A percentile compares a stretch with the other conserved stretches of the same genome.
Evolutionary conservation across 2,888 invertebrate genomes (phyloP).

Genomic region (Brassicogethes aeneus): DNA sequence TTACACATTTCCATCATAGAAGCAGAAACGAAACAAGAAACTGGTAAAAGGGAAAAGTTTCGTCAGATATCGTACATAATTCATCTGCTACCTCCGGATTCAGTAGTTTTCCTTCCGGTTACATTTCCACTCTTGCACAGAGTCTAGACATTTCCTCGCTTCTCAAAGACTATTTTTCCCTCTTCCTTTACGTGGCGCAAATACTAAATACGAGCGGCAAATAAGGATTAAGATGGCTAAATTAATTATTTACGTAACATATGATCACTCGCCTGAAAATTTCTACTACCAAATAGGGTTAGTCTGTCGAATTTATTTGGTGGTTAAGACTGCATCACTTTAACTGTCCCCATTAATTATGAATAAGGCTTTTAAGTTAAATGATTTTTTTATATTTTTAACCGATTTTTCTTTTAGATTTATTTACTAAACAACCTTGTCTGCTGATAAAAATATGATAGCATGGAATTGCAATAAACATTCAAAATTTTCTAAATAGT

Average conservation of each 20-base stretch:
- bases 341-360: too few relatives aligned
- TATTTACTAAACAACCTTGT: too few relatives aligned
- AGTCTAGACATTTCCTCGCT: slow-evolving; percentile 25
- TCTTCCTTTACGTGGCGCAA: slow-evolving; percentile 24
- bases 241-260: slow-evolving; percentile 15
- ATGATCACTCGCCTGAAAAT: too few relatives aligned
- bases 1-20: slow-evolving; percentile 13
- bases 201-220: slow-evolving; percentile 20
- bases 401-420: too few relatives aligned
- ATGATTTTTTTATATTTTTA: too few relatives aligned
- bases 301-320: too few relatives aligned
- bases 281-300: too few relatives aligned
- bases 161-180: slow-evolving; percentile 17
- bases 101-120: slow-evolving; percentile 40
- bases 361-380: too few relatives aligned
- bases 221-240: slow-evolving; percentile 15
- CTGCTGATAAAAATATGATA: too few relatives aligned
- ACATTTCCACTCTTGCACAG: slow-evolving; percentile 35
- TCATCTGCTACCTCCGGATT: slow-evolving; percentile 39
- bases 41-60: slow-evolving; percentile 22
- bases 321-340: too few relatives aligned
- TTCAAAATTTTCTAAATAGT: too few relatives aligned
- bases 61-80: slow-evolving; percentile 39
- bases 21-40: slow-evolving; percentile 9
- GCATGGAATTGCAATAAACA: too few relatives aligned